phyloP scores from a whole-genome alignment of 2,888 invertebrate species.

The Drosophila cognata region DNA sequence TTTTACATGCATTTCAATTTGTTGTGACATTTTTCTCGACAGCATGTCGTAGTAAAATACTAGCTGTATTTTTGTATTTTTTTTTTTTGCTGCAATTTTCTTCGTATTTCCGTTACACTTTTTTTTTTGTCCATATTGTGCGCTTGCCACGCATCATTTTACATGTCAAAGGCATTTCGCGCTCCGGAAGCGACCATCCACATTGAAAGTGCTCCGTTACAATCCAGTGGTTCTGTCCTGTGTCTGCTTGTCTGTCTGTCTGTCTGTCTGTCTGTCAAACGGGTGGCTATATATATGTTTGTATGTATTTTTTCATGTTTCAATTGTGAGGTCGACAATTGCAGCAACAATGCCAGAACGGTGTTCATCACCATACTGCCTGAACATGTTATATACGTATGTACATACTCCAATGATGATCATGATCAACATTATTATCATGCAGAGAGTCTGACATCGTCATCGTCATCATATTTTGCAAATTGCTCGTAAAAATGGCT shows the following conservation, averaged over 20 bases:
- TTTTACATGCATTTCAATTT: constrained; percentile 73
- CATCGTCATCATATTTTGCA: constrained; percentile 66
- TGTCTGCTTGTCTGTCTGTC: neutral
- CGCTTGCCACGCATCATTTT: constrained; percentile 57
- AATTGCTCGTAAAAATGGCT: constrained; percentile 75
- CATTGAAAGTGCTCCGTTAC: constrained; percentile 42
- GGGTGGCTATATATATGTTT: constrained; percentile 1
- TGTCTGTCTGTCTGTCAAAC: constrained; percentile 24
- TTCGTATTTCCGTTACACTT: constrained; percentile 13
- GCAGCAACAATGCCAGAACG: constrained; percentile 50
- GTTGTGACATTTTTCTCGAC: constrained; percentile 39
- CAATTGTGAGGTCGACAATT: constrained; percentile 61
- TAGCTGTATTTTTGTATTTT: neutral
- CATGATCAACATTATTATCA: constrained; percentile 27
- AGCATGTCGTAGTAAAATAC: neutral
- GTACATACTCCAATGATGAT: constrained; percentile 15
- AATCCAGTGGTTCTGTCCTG: constrained; percentile 4
- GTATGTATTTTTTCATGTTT: constrained; percentile 33
- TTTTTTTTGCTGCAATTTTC: constrained; percentile 18
- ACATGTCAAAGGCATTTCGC: constrained; percentile 71
- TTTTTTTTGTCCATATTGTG: constrained; percentile 20
- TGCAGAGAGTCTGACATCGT: constrained; percentile 48
- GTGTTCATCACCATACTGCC: constrained; percentile 27
- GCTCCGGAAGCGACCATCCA: constrained; percentile 36
- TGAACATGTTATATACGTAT: neutral